Evolutionary conservation across 2,797 vertebrate genomes (phyloP).

Genomic region (Pantherophis alleghaniensis): DNA sequence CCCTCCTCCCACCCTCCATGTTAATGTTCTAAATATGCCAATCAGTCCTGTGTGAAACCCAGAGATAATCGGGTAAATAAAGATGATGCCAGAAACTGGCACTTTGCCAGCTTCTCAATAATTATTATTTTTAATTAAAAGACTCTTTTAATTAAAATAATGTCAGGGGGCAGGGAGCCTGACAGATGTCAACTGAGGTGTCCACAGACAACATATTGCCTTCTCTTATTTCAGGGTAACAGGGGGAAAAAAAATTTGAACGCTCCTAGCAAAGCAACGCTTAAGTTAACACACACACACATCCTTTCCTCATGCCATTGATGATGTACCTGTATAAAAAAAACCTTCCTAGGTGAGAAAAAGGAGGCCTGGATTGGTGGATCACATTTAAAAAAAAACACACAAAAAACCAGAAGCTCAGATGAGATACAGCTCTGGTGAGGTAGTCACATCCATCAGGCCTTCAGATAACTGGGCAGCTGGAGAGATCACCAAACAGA

Average conservation of each 20-base stretch:
- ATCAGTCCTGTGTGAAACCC: not conserved
- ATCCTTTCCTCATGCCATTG: not conserved
- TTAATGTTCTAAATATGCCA: not conserved
- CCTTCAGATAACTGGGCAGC: conserved; percentile 12
- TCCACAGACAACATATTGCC: not conserved
- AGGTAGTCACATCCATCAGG: not conserved
- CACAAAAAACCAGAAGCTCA: not conserved
- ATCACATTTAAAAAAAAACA: not conserved
- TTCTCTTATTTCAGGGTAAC: not conserved
- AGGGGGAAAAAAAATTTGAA: too few species aligned
- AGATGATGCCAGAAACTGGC: not conserved
- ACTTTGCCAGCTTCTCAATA: not conserved
- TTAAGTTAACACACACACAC: not conserved
- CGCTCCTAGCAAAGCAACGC: not conserved
- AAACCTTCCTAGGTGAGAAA: not conserved
- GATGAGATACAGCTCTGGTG: not conserved
- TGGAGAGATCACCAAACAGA: conserved; percentile 5
- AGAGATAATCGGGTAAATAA: not conserved
- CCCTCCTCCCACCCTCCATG: not conserved
- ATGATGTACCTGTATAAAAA: not conserved
- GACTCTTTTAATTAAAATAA: not conserved
- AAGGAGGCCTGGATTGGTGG: not conserved
- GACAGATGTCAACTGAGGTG: not conserved
- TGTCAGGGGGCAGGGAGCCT: not conserved
- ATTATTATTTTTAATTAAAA: not conserved